A percentile compares a stretch with the other conserved stretches of the same genome.
Conservation (phyloP, 1,140 invertebrate genomes). For the Stegodyphus mimosarum region DNA sequence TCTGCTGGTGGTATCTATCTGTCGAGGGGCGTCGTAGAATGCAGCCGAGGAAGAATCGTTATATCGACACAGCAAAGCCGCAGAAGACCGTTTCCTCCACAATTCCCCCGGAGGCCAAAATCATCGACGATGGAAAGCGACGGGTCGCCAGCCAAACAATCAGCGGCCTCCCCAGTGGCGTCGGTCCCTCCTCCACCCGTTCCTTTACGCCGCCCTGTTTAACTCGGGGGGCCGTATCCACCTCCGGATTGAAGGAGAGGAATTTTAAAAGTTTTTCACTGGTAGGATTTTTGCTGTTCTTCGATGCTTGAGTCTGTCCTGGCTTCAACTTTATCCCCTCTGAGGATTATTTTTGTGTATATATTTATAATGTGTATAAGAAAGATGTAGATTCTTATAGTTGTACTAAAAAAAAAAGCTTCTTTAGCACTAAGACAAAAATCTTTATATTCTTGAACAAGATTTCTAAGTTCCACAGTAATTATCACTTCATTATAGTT, state of each 20-base stretch:
- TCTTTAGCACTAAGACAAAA: too few species aligned
- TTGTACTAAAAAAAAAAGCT: too few species aligned
- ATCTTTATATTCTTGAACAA: too few species aligned
- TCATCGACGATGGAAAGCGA: conserved; percentile 44
- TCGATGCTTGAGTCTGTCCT: not conserved
- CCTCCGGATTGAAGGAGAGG: conserved; percentile 4
- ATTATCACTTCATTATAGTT: too few species aligned
- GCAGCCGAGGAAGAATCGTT: conserved; percentile 13
- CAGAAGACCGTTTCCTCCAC: not conserved
- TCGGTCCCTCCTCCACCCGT: not conserved
- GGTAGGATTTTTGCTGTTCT: not conserved
- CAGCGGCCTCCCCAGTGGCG: conserved; percentile 30
- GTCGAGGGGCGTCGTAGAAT: not conserved
- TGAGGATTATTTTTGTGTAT: too few species aligned
- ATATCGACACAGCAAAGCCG: conserved; percentile 24
- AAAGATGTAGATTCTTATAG: too few species aligned
- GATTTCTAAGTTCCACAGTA: too few species aligned
- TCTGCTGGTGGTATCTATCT: not conserved
- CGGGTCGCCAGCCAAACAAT: conserved; percentile 51
- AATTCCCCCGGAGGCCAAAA: conserved; percentile 34
- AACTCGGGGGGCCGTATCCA: conserved; percentile 12
- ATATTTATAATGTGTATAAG: too few species aligned
- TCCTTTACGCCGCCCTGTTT: not conserved
- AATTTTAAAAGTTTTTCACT: conserved; percentile 34
- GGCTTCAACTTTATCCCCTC: too few species aligned